Conservation (phyloP, 2,888 invertebrate species). For the Cataglyphis rosenhaueri region DNA sequence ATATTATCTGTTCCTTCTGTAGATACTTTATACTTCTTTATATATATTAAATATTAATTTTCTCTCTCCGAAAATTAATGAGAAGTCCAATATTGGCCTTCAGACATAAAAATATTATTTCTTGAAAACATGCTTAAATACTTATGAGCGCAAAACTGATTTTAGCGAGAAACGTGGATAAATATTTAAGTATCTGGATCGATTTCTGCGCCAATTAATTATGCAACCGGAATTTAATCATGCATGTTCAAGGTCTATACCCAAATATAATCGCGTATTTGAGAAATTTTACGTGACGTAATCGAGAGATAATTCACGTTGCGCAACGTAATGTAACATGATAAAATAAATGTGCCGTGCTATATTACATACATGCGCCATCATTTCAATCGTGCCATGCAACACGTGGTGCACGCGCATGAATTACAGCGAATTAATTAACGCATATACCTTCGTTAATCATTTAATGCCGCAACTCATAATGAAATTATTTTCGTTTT, state of each 20-base stretch:
- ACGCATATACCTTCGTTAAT: background rate
- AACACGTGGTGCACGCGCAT: constrained; percentile 20
- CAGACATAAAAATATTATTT: background rate
- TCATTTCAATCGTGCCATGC: constrained; percentile 5
- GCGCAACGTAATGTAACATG: constrained; percentile 21
- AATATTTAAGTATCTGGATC: constrained; percentile 11
- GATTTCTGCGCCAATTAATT: background rate
- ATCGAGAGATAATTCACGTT: constrained; percentile 22
- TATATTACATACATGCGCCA: background rate
- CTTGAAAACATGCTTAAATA: background rate
- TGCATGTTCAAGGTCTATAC: background rate
- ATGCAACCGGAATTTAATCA: constrained; percentile 4
- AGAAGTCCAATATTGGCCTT: constrained; percentile 12
- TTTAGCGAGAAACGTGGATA: background rate
- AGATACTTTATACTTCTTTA: no score
- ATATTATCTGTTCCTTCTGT: background rate
- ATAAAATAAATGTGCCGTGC: constrained; percentile 25
- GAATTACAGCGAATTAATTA: constrained; percentile 32
- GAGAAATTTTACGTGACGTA: constrained; percentile 27
- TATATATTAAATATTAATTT: constrained; percentile 11
- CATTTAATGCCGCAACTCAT: background rate
- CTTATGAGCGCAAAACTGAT: background rate
- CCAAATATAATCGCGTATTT: constrained; percentile 17
- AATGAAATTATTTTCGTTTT: background rate
- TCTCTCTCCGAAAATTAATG: background rate